phyloP scores from a whole-genome alignment of 2,888 invertebrate genomes.

The Cosmorhoe ocellata region DNA sequence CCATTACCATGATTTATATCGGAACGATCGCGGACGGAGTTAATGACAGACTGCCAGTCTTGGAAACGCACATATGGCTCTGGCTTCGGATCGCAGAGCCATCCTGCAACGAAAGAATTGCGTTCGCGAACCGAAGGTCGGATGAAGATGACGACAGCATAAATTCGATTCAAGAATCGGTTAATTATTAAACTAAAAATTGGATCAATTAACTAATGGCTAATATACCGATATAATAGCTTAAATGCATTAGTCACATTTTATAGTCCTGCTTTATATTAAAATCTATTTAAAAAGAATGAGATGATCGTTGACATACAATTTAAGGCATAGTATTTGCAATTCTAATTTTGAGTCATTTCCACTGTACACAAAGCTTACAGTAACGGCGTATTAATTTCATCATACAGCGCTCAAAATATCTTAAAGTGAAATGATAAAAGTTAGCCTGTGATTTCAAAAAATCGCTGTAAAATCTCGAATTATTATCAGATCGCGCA shows the following conservation, averaged over 20 bases:
- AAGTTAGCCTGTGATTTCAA: too few relatives aligned
- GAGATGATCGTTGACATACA: constrained; percentile 8
- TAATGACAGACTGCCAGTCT: constrained; percentile 68
- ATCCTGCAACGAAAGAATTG: constrained; percentile 34
- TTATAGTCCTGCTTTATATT: constrained; percentile 12
- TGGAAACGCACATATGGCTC: constrained; percentile 63
- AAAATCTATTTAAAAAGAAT: constrained; percentile 3
- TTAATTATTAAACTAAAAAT: not conserved
- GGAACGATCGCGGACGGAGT: constrained; percentile 66
- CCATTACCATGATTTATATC: constrained; percentile 81
- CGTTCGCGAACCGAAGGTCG: constrained; percentile 9
- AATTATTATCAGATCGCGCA: too few relatives aligned
- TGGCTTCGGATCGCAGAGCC: constrained; percentile 43
- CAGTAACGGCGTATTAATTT: constrained; percentile 20
- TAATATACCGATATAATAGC: constrained; percentile 16
- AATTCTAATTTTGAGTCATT: constrained; percentile 30
- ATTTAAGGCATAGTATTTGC: constrained; percentile 23
- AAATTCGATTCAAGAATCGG: not conserved
- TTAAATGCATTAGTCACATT: constrained; percentile 1
- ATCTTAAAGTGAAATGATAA: constrained; percentile 7
- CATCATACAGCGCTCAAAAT: constrained; percentile 12
- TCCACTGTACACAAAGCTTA: constrained; percentile 18
- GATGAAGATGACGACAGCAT: not conserved
- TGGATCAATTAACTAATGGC: constrained; percentile 5
- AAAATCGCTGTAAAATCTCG: too few relatives aligned